These are phyloP conservation scores for Tyria jacobaeae DNA, from an alignment of 2,888 invertebrate species.

Conservation along the genomic window DNA sequence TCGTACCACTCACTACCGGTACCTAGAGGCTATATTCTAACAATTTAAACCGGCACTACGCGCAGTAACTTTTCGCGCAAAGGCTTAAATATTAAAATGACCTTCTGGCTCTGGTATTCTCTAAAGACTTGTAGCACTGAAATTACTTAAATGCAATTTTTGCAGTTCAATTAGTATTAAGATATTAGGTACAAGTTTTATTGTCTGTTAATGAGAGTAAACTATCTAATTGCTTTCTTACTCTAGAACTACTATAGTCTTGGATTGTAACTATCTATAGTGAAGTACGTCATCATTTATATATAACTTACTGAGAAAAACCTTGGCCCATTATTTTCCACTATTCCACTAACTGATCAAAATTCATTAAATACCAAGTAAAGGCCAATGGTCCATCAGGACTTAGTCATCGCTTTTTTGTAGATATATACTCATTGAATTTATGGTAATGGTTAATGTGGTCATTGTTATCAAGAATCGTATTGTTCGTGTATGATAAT, in stretches of 20 bases:
- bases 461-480: slow-evolving; percentile 35
- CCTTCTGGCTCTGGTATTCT: no score
- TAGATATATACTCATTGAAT: slow-evolving; percentile 37
- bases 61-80: no score
- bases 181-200: no score
- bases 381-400: slow-evolving; percentile 19
- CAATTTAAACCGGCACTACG: no score
- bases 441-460: slow-evolving; percentile 34
- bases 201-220: no score
- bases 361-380: slow-evolving; percentile 16
- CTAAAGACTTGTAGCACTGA: no score
- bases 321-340: neutral
- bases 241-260: neutral
- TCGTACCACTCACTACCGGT: no score
- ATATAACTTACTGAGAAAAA: neutral
- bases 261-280: neutral
- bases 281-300: neutral
- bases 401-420: slow-evolving; percentile 32
- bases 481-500: slow-evolving; percentile 39
- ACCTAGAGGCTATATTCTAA: no score
- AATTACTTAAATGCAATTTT: no score
- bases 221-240: neutral
- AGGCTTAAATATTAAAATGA: no score
- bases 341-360: neutral
- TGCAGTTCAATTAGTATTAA: no score